A percentile compares a stretch with the other conserved stretches of the same genome.
These are phyloP conservation scores for Pasiphila rectangulata DNA, from an alignment of 2,888 invertebrate species.

Conservation along the genomic window DNA sequence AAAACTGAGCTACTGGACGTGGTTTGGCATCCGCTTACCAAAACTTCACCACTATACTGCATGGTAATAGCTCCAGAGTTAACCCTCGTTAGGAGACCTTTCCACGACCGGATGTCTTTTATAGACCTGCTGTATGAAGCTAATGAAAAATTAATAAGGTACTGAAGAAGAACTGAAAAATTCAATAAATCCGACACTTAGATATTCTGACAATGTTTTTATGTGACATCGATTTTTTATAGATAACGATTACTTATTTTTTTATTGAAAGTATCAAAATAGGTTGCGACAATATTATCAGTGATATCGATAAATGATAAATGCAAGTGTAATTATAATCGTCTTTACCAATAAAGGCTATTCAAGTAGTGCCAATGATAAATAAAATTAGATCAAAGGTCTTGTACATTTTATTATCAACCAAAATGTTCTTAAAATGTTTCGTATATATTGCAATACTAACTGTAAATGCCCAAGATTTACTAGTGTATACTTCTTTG, in stretches of 20 bases:
- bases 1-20: conserved; percentile 40
- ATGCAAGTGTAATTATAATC: too few relatives aligned
- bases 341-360: too few relatives aligned
- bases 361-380: too few relatives aligned
- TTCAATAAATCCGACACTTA: background rate
- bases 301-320: too few relatives aligned
- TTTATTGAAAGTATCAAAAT: background rate
- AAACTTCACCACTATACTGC: conserved; percentile 28
- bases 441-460: background rate
- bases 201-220: too few relatives aligned
- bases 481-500: conserved; percentile 8
- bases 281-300: background rate
- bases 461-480: background rate
- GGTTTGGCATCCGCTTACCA: conserved; percentile 37
- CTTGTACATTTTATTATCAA: background rate
- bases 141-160: background rate
- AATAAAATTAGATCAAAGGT: too few relatives aligned
- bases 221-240: too few relatives aligned
- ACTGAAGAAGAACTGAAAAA: background rate
- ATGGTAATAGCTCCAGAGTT: conserved; percentile 38
- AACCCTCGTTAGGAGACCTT: conserved; percentile 34
- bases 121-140: conserved; percentile 39
- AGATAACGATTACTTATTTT: too few relatives aligned
- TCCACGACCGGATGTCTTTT: conserved; percentile 42
- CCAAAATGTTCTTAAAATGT: background rate